Evolutionary conservation across 2,113 vertebrate species (phyloP).

Genomic region (Neoarius graeffei): DNA sequence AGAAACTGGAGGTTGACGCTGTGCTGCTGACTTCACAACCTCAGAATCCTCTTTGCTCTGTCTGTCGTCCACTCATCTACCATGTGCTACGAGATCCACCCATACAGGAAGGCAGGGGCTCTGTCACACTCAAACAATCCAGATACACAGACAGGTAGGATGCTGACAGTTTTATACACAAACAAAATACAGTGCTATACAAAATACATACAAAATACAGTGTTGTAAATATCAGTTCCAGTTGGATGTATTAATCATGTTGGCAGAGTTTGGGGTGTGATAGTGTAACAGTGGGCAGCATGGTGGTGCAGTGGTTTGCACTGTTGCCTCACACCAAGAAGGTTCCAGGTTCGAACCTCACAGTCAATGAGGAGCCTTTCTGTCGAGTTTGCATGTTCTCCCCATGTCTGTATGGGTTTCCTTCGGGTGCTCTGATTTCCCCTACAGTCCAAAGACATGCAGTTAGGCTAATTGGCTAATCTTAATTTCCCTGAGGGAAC

Average conservation of each 20-base stretch:
- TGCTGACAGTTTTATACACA: neutral
- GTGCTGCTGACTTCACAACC: conserved; percentile 84
- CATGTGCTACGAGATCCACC: conserved; percentile 79
- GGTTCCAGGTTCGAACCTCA: too few relatives aligned
- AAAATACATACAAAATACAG: neutral
- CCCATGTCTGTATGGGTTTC: too few relatives aligned
- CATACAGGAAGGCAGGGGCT: conserved; percentile 64
- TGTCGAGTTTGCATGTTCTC: too few relatives aligned
- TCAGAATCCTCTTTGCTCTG: conserved; percentile 77
- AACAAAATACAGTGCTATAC: neutral
- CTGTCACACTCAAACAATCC: conserved; percentile 68
- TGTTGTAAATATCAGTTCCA: neutral
- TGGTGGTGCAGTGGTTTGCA: too few relatives aligned
- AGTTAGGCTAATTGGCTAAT: too few relatives aligned
- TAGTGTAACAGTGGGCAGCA: neutral
- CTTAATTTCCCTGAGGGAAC: too few relatives aligned
- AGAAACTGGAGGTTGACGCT: conserved; percentile 92
- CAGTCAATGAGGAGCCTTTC: too few relatives aligned
- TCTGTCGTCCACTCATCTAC: conserved; percentile 82
- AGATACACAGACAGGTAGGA: conserved; percentile 83
- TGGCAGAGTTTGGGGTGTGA: neutral
- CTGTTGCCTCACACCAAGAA: too few relatives aligned
- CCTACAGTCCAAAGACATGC: too few relatives aligned
- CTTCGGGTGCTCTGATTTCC: too few relatives aligned
- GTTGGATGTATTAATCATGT: neutral